A percentile compares a stretch with the other conserved stretches of the same genome.
Conservation (phyloP, 2,888 invertebrate genomes). For the Trachelus troglodyta region DNA sequence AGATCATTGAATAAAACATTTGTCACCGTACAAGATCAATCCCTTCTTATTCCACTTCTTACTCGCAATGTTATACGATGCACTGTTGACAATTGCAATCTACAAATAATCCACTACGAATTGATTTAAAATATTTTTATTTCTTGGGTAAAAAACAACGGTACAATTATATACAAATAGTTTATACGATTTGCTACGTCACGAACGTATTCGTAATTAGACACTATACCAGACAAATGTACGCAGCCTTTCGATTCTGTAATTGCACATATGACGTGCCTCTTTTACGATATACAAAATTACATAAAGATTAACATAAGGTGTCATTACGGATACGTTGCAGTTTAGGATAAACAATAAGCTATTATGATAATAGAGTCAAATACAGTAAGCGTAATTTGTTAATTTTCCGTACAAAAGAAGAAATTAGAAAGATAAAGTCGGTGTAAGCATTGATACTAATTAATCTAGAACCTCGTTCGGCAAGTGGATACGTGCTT, state of each 20-base stretch:
- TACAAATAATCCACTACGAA: not conserved
- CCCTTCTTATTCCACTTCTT: not conserved
- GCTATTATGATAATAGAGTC: not conserved
- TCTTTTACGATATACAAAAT: not conserved
- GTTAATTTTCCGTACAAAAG: constrained; percentile 12
- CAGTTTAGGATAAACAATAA: not conserved
- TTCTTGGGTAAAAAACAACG: constrained; percentile 19
- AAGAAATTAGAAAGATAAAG: not conserved
- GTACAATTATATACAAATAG: constrained; percentile 12
- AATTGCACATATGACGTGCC: not conserved
- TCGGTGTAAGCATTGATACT: not conserved
- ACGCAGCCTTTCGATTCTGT: not conserved
- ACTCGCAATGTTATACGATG: not conserved
- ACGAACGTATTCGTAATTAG: not conserved
- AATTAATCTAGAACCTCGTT: not conserved
- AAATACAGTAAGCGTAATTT: constrained; percentile 18
- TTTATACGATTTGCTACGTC: not conserved
- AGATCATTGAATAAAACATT: not conserved
- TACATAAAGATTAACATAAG: not conserved
- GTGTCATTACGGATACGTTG: not conserved
- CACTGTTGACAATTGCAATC: not conserved
- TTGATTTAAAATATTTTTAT: constrained; percentile 10
- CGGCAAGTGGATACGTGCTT: not conserved
- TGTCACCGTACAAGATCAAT: not conserved
- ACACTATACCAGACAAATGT: not conserved